Conservation (phyloP, 2,888 invertebrate species). For the Drosophila vallismaia region DNA sequence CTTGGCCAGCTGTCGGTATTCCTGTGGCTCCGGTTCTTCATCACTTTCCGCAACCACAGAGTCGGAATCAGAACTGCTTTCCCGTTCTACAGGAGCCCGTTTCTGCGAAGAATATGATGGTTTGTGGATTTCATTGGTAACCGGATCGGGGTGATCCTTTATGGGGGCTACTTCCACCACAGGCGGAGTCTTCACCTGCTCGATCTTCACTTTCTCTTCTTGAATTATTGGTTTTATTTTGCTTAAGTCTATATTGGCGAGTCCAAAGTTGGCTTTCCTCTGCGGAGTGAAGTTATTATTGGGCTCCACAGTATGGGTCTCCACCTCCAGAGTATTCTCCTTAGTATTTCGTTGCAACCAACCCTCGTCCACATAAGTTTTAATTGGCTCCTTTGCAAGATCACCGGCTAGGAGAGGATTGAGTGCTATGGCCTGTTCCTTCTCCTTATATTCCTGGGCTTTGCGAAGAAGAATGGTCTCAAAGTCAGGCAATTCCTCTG, state of each 20-base stretch:
- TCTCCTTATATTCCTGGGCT: conserved; percentile 74
- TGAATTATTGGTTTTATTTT: conserved; percentile 44
- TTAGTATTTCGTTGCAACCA: conserved; percentile 85
- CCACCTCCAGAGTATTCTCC: conserved; percentile 41
- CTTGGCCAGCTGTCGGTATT: conserved; percentile 86
- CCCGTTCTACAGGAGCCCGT: background rate
- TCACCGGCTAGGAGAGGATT: conserved; percentile 60
- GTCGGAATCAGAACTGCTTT: conserved; percentile 86
- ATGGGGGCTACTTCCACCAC: background rate
- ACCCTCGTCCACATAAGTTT: conserved; percentile 84
- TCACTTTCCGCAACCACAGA: conserved; percentile 89
- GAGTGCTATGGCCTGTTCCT: conserved; percentile 40
- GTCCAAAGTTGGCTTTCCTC: conserved; percentile 77
- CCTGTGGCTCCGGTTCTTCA: conserved; percentile 85
- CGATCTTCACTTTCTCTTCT: background rate
- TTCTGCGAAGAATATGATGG: background rate
- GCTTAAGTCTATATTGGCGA: conserved; percentile 83
- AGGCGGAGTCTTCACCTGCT: background rate
- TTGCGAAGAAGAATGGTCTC: conserved; percentile 83
- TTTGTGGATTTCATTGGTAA: background rate
- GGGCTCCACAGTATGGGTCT: conserved; percentile 2
- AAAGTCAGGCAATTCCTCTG: conserved; percentile 79
- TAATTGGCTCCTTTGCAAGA: conserved; percentile 52
- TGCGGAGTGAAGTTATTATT: conserved; percentile 41
- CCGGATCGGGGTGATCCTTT: background rate